phyloP scores from a whole-genome alignment of 2,113 vertebrate genomes.

The Sebastes fasciatus region DNA sequence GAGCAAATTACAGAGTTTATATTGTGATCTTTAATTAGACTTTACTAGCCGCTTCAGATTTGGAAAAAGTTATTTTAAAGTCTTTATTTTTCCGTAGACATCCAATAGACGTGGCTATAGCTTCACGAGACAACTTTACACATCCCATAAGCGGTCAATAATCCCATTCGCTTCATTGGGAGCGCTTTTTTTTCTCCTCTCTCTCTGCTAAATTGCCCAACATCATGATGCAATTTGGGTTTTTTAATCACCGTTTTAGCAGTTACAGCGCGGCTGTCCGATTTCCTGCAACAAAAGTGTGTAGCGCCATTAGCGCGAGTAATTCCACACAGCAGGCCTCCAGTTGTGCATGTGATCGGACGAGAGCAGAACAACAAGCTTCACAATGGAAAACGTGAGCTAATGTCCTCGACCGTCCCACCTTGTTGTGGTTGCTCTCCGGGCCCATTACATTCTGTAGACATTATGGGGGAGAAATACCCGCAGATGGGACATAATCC shows the following conservation, averaged over 20 bases:
- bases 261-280: conserved; percentile 83
- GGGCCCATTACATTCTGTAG: conserved; percentile 57
- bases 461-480: conserved; percentile 47
- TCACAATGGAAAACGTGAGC: conserved; percentile 79
- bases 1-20: conserved; percentile 81
- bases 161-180: conserved; percentile 71
- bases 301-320: conserved; percentile 84
- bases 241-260: conserved; percentile 85
- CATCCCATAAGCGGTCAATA: conserved; percentile 70
- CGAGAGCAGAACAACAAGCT: conserved; percentile 69
- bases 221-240: conserved; percentile 87
- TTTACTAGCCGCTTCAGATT: conserved; percentile 75
- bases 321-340: conserved; percentile 85
- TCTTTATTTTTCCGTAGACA: conserved; percentile 62
- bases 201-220: conserved; percentile 70
- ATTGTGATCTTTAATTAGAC: conserved; percentile 82
- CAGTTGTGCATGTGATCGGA: conserved; percentile 82
- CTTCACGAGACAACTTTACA: conserved; percentile 62
- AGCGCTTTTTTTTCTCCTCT: conserved; percentile 32
- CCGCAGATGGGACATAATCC: conserved; percentile 55
- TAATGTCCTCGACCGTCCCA: conserved; percentile 69
- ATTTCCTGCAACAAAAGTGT: conserved; percentile 88
- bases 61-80: conserved; percentile 71
- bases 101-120: conserved; percentile 39
- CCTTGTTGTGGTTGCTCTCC: conserved; percentile 75